phyloP scores from a whole-genome alignment of 2,797 vertebrate genomes.

The Tachyglossus aculeatus region DNA sequence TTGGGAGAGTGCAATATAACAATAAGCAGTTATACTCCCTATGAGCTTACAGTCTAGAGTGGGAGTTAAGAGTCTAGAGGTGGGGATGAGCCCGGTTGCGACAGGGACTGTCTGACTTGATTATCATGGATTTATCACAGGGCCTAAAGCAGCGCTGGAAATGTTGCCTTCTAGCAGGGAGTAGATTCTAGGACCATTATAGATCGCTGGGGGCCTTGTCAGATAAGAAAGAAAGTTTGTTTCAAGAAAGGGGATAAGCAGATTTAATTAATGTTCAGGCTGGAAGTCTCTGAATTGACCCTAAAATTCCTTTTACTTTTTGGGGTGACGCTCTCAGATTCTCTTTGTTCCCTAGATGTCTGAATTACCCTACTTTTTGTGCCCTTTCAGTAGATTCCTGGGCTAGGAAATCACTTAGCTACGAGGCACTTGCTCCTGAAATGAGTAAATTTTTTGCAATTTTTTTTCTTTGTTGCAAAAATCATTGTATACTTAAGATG shows the following conservation, averaged over 20 bases:
- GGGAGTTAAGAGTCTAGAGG: too few species aligned
- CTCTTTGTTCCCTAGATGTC: conserved; percentile 51
- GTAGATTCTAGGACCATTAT: conserved; percentile 56
- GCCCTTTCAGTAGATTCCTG: conserved; percentile 37
- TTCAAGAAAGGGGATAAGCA: conserved; percentile 60
- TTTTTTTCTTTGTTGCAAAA: conserved; percentile 44
- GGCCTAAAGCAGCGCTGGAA: conserved; percentile 38
- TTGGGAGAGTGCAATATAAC: too few species aligned
- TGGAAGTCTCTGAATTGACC: conserved; percentile 34
- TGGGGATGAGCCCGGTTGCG: too few species aligned
- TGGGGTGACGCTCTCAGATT: conserved; percentile 53
- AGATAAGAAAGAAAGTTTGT: conserved; percentile 61
- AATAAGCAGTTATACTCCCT: too few species aligned
- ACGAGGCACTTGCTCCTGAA: conserved; percentile 51
- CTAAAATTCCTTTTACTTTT: conserved; percentile 60
- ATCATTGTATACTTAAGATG: conserved; percentile 18
- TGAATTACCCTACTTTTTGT: conserved; percentile 51
- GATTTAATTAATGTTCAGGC: conserved; percentile 39
- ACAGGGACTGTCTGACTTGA: too few species aligned
- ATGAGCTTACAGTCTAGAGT: too few species aligned
- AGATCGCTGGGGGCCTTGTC: conserved; percentile 50
- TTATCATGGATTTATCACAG: too few species aligned
- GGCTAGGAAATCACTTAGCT: conserved; percentile 57
- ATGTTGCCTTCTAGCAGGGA: conserved; percentile 39
- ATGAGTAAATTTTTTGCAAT: conserved; percentile 43